These are phyloP conservation scores for Trochalopteron elliotii DNA, from an alignment of 2,113 vertebrate genomes.

Conservation along the genomic window DNA sequence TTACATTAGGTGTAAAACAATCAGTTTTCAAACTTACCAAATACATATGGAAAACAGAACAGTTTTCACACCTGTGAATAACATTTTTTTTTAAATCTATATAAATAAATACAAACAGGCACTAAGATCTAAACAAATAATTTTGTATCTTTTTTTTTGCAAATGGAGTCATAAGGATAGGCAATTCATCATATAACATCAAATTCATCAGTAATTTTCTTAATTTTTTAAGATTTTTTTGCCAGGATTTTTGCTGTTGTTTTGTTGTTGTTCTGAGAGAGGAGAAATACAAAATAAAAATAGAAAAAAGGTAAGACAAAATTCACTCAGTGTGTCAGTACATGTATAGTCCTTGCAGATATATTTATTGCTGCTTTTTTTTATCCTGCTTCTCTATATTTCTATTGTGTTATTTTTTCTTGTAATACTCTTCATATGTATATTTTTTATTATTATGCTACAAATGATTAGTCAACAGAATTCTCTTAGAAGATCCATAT, in stretches of 20 bases:
- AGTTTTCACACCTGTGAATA: background rate
- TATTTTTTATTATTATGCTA: slow-evolving; percentile 14
- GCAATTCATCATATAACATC: background rate
- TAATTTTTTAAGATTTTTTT: background rate
- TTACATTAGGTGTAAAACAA: background rate
- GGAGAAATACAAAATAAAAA: background rate
- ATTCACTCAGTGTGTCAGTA: background rate
- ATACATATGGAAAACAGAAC: background rate
- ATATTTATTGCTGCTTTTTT: background rate
- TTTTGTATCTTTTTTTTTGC: background rate
- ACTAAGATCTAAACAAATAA: background rate
- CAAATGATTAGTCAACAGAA: slow-evolving; percentile 46
- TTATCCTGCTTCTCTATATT: background rate
- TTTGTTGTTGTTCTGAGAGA: background rate
- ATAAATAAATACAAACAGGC: background rate
- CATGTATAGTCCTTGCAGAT: background rate
- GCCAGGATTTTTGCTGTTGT: background rate
- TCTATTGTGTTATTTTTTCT: background rate
- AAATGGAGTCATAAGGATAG: background rate
- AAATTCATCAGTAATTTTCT: background rate
- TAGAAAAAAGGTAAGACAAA: fast-evolving
- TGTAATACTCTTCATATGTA: background rate
- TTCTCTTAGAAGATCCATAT: slow-evolving; percentile 32
- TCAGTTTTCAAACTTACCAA: background rate
- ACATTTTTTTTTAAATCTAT: background rate